A percentile compares a stretch with the other conserved stretches of the same genome.
phyloP scores from a whole-genome alignment of 1,140 invertebrate genomes.

The Drosophila parvula region DNA sequence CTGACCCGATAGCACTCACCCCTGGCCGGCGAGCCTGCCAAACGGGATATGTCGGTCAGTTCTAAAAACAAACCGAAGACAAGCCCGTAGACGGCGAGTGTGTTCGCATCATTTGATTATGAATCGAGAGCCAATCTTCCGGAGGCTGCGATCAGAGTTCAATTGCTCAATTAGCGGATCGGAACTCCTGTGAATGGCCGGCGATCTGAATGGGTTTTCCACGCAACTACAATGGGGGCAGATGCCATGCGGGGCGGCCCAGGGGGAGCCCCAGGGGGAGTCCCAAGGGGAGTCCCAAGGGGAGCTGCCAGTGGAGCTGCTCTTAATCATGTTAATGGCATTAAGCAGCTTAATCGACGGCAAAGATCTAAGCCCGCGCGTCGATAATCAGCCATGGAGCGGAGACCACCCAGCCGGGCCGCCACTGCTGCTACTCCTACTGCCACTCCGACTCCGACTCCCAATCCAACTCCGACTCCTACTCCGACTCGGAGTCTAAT shows the following conservation, averaged over 20 bases:
- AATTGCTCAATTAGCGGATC: slow-evolving; percentile 73
- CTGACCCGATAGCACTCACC: slow-evolving; percentile 67
- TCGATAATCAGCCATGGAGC: slow-evolving; percentile 68
- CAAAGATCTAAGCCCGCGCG: slow-evolving; percentile 75
- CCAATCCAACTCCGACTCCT: slow-evolving; percentile 6
- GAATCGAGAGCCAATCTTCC: slow-evolving; percentile 49
- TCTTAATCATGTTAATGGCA: slow-evolving; percentile 81
- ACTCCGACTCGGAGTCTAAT: slow-evolving; percentile 52
- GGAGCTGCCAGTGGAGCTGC: slow-evolving; percentile 25
- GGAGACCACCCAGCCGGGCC: slow-evolving; percentile 63
- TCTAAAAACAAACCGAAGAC: not conserved
- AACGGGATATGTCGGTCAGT: slow-evolving; percentile 47
- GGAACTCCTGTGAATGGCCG: slow-evolving; percentile 69
- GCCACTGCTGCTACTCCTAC: slow-evolving; percentile 21
- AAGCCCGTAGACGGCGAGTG: not conserved
- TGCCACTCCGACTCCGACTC: slow-evolving; percentile 24
- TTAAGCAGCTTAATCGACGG: slow-evolving; percentile 81
- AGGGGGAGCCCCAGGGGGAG: slow-evolving; percentile 3
- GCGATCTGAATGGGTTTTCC: slow-evolving; percentile 31
- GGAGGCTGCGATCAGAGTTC: slow-evolving; percentile 69
- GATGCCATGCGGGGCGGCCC: slow-evolving; percentile 29
- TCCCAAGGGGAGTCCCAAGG: slow-evolving; percentile 16
- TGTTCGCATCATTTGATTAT: slow-evolving; percentile 49
- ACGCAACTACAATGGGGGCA: slow-evolving; percentile 21
- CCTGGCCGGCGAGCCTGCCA: slow-evolving; percentile 48